These are phyloP conservation scores for Daphoenositta chrysoptera DNA, from an alignment of 2,113 vertebrate genomes.

Conservation along the genomic window DNA sequence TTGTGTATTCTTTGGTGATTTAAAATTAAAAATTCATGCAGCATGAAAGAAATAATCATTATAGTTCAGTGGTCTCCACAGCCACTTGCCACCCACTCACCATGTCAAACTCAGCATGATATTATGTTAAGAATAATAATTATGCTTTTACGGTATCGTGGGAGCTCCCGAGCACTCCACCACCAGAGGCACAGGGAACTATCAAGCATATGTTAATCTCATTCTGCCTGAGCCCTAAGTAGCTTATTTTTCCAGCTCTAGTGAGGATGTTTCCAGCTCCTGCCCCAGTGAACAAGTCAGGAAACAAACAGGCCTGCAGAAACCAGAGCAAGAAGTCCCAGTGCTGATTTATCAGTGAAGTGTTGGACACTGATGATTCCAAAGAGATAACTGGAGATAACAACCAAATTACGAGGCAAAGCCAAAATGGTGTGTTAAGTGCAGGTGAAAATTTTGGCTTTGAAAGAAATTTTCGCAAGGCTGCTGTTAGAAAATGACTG, in stretches of 20 bases:
- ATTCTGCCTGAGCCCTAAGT: background rate
- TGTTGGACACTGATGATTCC: background rate
- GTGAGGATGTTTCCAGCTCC: background rate
- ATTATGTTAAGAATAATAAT: constrained; percentile 60
- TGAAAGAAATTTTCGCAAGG: background rate
- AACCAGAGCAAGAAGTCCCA: background rate
- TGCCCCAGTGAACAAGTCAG: background rate
- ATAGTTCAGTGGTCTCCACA: constrained; percentile 58
- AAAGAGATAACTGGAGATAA: background rate
- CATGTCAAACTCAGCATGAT: constrained; percentile 48
- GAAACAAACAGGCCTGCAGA: background rate
- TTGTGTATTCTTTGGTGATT: constrained; percentile 21
- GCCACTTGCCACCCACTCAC: constrained; percentile 51
- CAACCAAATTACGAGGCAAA: background rate
- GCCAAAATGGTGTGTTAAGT: background rate
- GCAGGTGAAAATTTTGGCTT: background rate
- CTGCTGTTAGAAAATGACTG: background rate
- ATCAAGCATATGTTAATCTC: background rate
- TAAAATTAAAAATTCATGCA: constrained; percentile 58
- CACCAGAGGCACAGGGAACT: background rate
- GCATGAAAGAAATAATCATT: constrained; percentile 44
- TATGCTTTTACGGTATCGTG: constrained; percentile 26
- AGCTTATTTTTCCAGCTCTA: background rate
- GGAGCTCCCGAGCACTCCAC: background rate
- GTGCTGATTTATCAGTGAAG: background rate